Base-by-base conservation (phyloP, 2,888 invertebrate species). In the Melipona bicolor region DNA sequence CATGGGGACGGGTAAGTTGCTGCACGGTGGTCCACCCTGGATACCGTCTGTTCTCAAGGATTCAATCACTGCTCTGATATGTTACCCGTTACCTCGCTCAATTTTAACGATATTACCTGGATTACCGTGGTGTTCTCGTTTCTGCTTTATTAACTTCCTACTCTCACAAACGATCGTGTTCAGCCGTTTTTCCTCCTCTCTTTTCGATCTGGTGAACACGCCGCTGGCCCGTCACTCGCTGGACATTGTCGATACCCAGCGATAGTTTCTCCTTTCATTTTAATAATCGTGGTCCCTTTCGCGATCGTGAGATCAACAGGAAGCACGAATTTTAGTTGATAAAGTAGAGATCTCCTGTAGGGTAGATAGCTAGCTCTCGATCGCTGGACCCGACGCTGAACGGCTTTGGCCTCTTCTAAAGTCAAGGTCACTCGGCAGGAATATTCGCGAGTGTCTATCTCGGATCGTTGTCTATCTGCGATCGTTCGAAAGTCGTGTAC, bases 1-100 rank as follows among this genome's bases (percentile, higher is more conserved):
- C 93, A 93, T 93, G 93, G 93, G 93, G 91, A 93, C 93, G 92
- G 94, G 94, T 94, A 93, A 94, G 93, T 93, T 79, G 69, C 36
- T 32, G 69, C 62, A 73, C 56, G 79, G 68, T 76, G 68, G 54
- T 72, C 68, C 76, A 73, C 32, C 56, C 54, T 36, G 69, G 65
- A 21, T 67, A 81, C 56, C 74, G 80, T 81, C 69, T 67, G 71
- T 61, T 74, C 4, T 67, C 77, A 50, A 59, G 82, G 72, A 85
- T 64, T 64, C 74, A n/a, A 59, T 67, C 4, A 27, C 59, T 21
- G 19, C 50, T 0, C 13, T 49, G n/a, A 59, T n/a, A 43, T 15
- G 5, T 32, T 32, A 32, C n/a, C 62, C 50, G 36, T 52, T 24
- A 21, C 19, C 62, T 32, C 15, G 24, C 21, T 50, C 70, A 50